A percentile compares a stretch with the other conserved stretches of the same genome.
These are phyloP conservation scores for Escarpia spicata DNA, from an alignment of 2,888 invertebrate genomes.

Conservation along the genomic window DNA sequence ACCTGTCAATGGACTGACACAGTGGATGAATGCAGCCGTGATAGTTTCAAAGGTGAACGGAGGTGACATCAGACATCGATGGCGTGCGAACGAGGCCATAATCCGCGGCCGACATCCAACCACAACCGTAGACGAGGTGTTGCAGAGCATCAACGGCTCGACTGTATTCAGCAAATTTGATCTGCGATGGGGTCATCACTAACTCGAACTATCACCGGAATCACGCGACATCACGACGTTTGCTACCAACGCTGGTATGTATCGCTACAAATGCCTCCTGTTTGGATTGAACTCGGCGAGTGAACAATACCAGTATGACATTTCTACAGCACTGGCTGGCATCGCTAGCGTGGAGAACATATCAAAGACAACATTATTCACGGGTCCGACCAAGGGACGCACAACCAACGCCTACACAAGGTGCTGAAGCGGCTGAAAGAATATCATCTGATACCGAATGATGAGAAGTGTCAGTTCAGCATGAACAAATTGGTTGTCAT, in stretches of 20 bases:
- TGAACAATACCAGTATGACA: constrained; percentile 6
- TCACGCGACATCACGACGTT: constrained; percentile 19
- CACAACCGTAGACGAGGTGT: constrained; percentile 1
- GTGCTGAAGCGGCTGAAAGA: background rate
- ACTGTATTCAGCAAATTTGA: constrained; percentile 25
- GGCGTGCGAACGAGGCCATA: too few species aligned
- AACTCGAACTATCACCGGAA: background rate
- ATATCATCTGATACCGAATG: background rate
- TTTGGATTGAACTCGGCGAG: constrained; percentile 17
- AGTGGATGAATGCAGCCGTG: background rate
- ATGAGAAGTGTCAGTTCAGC: background rate
- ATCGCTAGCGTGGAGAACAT: background rate
- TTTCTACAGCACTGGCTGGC: constrained; percentile 6
- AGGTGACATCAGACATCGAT: background rate
- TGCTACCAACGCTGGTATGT: constrained; percentile 18
- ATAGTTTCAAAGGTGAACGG: background rate
- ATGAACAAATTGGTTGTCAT: background rate
- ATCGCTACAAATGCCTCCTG: constrained; percentile 20
- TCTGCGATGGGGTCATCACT: constrained; percentile 31
- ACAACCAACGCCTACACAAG: background rate
- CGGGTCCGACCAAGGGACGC: background rate
- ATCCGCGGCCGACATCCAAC: background rate
- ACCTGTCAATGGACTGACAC: background rate
- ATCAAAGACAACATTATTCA: background rate
- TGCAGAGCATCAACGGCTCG: constrained; percentile 20